Percentiles rank a stretch among this genome's conserved stretches.
phyloP scores from a whole-genome alignment of 2,888 invertebrate species.

The Lordiphosa fenestrarum region DNA sequence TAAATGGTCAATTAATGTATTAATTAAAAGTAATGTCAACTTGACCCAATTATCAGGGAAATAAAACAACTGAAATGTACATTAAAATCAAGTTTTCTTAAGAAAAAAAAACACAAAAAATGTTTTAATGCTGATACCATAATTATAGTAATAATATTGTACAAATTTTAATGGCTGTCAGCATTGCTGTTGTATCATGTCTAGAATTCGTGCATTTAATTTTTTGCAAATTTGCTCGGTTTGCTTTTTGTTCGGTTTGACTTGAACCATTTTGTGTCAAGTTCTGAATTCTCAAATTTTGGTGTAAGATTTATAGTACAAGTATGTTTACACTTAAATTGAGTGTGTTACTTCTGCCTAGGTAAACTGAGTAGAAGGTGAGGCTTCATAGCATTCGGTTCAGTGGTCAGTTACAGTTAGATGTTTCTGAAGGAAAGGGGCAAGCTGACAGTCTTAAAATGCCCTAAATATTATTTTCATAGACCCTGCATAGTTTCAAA shows the following conservation, averaged over 20 bases:
- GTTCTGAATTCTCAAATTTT: constrained; percentile 14
- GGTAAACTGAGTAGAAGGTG: too few species aligned
- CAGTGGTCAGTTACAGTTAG: too few species aligned
- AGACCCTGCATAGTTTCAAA: too few species aligned
- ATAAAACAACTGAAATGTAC: constrained; percentile 5
- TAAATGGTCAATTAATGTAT: constrained; percentile 40
- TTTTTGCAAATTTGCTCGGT: constrained; percentile 9
- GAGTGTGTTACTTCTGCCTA: too few species aligned
- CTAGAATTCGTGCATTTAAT: constrained; percentile 25
- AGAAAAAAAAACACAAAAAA: too few species aligned
- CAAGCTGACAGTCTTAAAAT: too few species aligned
- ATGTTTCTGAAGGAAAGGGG: too few species aligned
- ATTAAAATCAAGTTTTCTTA: too few species aligned
- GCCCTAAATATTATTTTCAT: too few species aligned
- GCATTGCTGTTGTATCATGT: constrained; percentile 31
- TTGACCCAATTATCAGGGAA: constrained; percentile 60
- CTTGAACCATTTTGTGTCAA: constrained; percentile 29
- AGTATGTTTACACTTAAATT: too few species aligned
- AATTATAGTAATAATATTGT: constrained; percentile 1
- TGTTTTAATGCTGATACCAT: constrained; percentile 6
- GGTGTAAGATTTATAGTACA: not conserved
- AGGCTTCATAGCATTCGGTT: too few species aligned
- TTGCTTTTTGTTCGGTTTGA: constrained; percentile 11
- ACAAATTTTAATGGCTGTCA: constrained; percentile 22
- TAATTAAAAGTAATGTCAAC: constrained; percentile 20